Base-by-base conservation (phyloP, 2,888 invertebrate species). In the Ligdia adustata region DNA sequence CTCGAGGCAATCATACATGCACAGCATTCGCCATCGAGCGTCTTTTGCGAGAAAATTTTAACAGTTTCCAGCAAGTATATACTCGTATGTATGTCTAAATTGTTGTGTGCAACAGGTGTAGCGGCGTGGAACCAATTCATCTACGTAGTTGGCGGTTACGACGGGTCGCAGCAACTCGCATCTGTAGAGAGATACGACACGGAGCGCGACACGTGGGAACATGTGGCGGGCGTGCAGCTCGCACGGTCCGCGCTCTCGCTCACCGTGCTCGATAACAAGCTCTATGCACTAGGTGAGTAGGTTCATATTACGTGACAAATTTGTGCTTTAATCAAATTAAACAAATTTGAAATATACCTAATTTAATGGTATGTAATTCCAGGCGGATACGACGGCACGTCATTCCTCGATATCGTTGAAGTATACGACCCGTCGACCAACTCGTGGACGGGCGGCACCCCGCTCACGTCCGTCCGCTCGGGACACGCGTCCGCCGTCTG, bases 131-230 rank as follows among this genome's bases (percentile, higher is more conserved):
- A 95, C 69, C 96, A 97, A 72, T 95, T 92, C 76, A 95, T 98
- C 58, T 98, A 96, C 81, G 97, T 97, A n/a, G 95, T 98, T 47
- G 98, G 98, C 37, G 98, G 98, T n/a, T 98, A 97, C 81, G 97
- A 98, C 85, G 97, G 97, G 6, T 90, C 92, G 32, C 92, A 92
- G 47, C 98, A 98, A 78, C 89, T 98, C 37, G 92, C 94, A 44
- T 93, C 95, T 0, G 98, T 98, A 7, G 98, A 98, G 87, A 92
- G 90, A 6, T 98, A 95, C 81, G 96, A 97, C 79, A 96, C 96
- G 0, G 96, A 97, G 79, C 93, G 92, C 33, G 92, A 95, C 74
- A 75, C 86, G 1, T 98, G 98, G 98, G 94, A 95, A 68, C 91
- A 89, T 61, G 94, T 95, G 2, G 92, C 94, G 22, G 91, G 94